A percentile compares a stretch with the other conserved stretches of the same genome.
These are phyloP conservation scores for Palaemon carinicauda DNA, from an alignment of 1,140 invertebrate genomes.

Conservation along the genomic window DNA sequence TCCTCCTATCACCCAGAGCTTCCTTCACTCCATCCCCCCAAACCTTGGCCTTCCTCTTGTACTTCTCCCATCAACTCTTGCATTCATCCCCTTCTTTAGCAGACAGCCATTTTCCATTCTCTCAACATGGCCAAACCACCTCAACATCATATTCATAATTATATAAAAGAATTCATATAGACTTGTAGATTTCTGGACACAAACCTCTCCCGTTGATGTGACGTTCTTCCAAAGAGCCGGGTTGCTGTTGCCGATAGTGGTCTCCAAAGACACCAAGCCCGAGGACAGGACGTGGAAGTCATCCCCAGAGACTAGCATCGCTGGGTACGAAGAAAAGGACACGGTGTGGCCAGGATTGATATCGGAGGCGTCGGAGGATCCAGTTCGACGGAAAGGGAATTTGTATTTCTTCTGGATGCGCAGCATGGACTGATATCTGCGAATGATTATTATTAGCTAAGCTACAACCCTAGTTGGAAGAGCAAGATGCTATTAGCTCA, in stretches of 20 bases:
- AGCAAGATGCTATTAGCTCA: no score
- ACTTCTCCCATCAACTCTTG: no score
- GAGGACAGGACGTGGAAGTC: slow-evolving; percentile 81
- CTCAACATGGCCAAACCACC: no score
- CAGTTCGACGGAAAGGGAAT: slow-evolving; percentile 76
- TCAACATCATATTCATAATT: no score
- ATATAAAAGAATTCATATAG: no score
- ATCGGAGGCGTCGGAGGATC: slow-evolving; percentile 57
- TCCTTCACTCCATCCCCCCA: no score
- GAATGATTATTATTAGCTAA: no score
- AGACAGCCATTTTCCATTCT: no score
- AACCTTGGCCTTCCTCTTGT: no score
- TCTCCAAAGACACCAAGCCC: slow-evolving; percentile 75
- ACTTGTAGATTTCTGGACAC: neutral
- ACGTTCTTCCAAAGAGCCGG: slow-evolving; percentile 71
- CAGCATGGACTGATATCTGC: slow-evolving; percentile 84
- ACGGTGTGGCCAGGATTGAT: slow-evolving; percentile 75
- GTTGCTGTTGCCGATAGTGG: slow-evolving; percentile 79
- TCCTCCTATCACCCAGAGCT: no score
- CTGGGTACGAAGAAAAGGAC: slow-evolving; percentile 89
- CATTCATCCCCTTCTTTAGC: no score
- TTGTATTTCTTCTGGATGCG: slow-evolving; percentile 89
- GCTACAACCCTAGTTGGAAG: no score
- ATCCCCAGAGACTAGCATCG: slow-evolving; percentile 84
- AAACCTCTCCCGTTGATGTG: slow-evolving; percentile 67